A percentile compares a stretch with the other conserved stretches of the same genome.
Evolutionary conservation across 2,113 vertebrate species (phyloP).

Genomic region (Narcine bancroftii): DNA sequence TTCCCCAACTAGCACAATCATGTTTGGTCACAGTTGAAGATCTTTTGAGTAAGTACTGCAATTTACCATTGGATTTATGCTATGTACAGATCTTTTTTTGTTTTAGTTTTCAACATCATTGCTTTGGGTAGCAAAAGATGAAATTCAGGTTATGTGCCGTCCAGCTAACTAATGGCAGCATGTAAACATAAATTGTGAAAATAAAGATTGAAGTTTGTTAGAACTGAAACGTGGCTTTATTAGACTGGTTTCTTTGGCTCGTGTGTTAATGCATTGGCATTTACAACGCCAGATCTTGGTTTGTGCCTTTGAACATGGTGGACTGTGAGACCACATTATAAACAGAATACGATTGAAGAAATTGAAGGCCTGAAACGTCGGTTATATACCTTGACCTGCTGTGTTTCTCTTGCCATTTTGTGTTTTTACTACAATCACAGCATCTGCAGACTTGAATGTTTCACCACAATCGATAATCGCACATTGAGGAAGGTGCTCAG

Average conservation of each 20-base stretch:
- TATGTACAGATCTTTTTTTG: neutral
- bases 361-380: too few species aligned
- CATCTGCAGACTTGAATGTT: too few species aligned
- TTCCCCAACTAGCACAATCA: neutral
- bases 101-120: neutral
- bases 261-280: neutral
- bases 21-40: neutral
- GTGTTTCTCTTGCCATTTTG: too few species aligned
- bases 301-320: too few species aligned
- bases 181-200: slow-evolving; percentile 26
- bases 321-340: too few species aligned
- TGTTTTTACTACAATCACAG: too few species aligned
- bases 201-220: neutral
- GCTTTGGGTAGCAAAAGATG: too few species aligned
- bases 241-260: neutral
- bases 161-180: neutral
- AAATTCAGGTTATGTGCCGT: neutral
- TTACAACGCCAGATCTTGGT: too few species aligned
- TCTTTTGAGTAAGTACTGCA: neutral
- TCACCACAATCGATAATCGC: too few species aligned
- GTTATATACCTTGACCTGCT: too few species aligned
- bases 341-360: too few species aligned
- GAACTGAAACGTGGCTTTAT: neutral
- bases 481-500: too few species aligned
- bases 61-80: neutral